Percentiles rank a stretch among this genome's conserved stretches.
phyloP scores from a whole-genome alignment of 2,797 vertebrate genomes.

The Cichlasoma orientale region DNA sequence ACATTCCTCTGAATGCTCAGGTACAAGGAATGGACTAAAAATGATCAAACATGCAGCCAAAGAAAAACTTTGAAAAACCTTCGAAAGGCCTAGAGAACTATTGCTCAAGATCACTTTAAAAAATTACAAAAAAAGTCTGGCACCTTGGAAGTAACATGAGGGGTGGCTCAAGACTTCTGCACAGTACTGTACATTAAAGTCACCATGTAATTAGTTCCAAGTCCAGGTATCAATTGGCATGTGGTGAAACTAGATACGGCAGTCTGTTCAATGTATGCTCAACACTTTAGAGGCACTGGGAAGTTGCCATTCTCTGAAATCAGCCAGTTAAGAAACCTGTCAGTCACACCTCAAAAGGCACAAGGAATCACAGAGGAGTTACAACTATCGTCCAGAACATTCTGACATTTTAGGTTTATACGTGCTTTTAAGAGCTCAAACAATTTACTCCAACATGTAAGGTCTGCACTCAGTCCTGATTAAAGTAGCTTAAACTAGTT shows the following conservation, averaged over 20 bases:
- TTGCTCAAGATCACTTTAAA: too few species aligned
- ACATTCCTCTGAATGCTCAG: too few species aligned
- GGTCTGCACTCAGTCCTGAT: neutral
- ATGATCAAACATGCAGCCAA: too few species aligned
- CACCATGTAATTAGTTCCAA: slow-evolving; percentile 14
- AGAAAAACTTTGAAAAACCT: neutral
- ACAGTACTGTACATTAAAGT: slow-evolving; percentile 6
- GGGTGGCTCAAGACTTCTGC: too few species aligned
- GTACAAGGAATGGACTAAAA: too few species aligned
- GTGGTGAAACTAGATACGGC: neutral
- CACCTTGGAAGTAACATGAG: too few species aligned
- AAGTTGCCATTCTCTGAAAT: slow-evolving; percentile 31
- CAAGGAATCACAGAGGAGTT: neutral
- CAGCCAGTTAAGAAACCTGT: slow-evolving; percentile 38
- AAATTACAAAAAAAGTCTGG: too few species aligned
- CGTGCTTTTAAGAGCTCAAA: neutral
- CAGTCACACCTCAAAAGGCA: slow-evolving; percentile 31
- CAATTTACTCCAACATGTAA: neutral
- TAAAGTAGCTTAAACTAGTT: neutral
- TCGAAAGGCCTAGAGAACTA: too few species aligned
- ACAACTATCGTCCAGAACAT: too few species aligned
- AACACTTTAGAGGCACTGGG: slow-evolving; percentile 11
- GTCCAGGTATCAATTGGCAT: slow-evolving; percentile 8
- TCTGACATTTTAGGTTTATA: neutral
- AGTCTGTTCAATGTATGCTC: neutral